Evolutionary conservation across 1,140 invertebrate genomes (phyloP).

Genomic region (Ips typographus): DNA sequence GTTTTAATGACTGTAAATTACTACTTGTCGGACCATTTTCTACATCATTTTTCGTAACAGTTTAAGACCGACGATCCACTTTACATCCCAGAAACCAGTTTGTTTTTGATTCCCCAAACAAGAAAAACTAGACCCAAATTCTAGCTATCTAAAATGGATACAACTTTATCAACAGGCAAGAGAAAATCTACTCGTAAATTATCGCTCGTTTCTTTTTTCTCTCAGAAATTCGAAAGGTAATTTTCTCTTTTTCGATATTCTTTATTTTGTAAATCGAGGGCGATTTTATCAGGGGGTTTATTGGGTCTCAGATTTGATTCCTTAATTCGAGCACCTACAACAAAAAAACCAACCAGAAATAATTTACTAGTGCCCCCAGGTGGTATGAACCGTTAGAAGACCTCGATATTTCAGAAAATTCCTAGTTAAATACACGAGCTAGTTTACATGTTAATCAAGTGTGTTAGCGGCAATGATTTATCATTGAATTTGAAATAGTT

Average conservation of each 20-base stretch:
- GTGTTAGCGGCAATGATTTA: neutral
- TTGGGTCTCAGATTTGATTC: neutral
- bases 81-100: too few relatives aligned
- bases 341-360: neutral
- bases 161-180: neutral
- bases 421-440: neutral
- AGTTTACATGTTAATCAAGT: constrained; percentile 4
- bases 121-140: neutral
- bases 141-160: neutral
- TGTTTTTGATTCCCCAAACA: neutral
- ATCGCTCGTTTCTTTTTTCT: neutral
- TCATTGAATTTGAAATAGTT: neutral
- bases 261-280: constrained; percentile 3
- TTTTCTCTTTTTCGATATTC: neutral
- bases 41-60: too few relatives aligned
- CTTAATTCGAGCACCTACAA: neutral
- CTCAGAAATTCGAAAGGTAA: constrained; percentile 1
- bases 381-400: constrained; percentile 1
- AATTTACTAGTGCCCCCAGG: neutral
- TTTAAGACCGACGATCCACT: too few relatives aligned
- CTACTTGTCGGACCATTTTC: too few relatives aligned
- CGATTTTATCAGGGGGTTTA: constrained; percentile 1
- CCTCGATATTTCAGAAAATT: constrained; percentile 2
- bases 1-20: too few relatives aligned
- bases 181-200: constrained; percentile 3